Conservation (phyloP, 2,797 vertebrate genomes). For the Urosaurus nigricauda region DNA sequence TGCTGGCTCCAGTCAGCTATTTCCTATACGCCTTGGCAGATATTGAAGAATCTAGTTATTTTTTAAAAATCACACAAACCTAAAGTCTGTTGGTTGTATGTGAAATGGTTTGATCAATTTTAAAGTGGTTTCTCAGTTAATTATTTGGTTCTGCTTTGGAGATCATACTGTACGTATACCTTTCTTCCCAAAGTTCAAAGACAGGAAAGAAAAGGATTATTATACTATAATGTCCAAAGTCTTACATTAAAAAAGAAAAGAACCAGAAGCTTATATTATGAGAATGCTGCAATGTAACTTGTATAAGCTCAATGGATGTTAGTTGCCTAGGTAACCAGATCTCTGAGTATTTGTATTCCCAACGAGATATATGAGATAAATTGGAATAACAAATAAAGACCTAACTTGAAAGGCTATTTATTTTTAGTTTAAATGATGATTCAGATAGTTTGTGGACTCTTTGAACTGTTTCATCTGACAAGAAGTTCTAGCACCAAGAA, state of each 20-base stretch:
- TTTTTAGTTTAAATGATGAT: not conserved
- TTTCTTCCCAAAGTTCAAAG: not conserved
- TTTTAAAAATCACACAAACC: not conserved
- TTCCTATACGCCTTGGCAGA: too few relatives aligned
- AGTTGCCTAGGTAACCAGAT: not conserved
- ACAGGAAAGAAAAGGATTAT: not conserved
- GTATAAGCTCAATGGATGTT: not conserved
- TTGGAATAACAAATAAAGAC: not conserved
- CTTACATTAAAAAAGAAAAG: not conserved
- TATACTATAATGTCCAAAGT: not conserved
- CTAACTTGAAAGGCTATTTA: not conserved
- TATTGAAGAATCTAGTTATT: not conserved
- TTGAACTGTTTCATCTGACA: not conserved
- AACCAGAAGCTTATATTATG: not conserved
- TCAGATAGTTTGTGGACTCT: not conserved
- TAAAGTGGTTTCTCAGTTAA: not conserved
- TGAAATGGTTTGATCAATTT: not conserved
- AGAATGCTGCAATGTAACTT: not conserved
- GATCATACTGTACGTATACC: not conserved
- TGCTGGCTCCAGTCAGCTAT: too few relatives aligned
- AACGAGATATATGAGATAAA: not conserved
- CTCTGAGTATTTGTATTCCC: not conserved
- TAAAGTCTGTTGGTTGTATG: not conserved
- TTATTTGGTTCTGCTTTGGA: not conserved
- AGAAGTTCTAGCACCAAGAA: not conserved